Evolutionary conservation across 1,140 invertebrate species (phyloP), one percentile per base, ranked within the genome.

Genomic region (Bombyx mori): DNA sequence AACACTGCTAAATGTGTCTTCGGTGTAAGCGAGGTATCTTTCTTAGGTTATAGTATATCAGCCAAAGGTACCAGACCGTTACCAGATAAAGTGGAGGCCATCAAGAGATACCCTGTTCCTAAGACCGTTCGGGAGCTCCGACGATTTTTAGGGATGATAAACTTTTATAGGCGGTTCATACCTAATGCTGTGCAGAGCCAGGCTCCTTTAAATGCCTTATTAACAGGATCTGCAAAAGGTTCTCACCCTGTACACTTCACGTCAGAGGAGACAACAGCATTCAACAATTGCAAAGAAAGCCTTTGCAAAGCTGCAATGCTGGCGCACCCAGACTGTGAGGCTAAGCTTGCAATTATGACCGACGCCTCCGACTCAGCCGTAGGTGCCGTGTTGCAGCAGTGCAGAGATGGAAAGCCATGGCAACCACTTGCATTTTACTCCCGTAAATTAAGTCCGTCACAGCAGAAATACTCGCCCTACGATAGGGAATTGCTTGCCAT

Each of bases 1-100:
- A 79, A 82, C 56, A 46, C 62, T 0, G 49, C 44, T 1, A 81
- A 82, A 58, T 79, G 69, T 48, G 56, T 63, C 8, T 78, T 82
- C 47, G 75, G 71, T 9, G 54, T 54, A 7, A 42, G 62, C 1
- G 63, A 69, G 18, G 60, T 82, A 6, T 52, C 44, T 2, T 82
- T 79, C 52, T 60, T 81, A 10, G 79, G 80, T 7, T 70, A 80
- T 44, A 9, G 43, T 0, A 57, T 79, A 12, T 62, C 61, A n/a
- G 55, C 49, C 26, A 54, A 59, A 10, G 61, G 74, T 22, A 71
- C 76, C 12, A 56, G 54, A 46, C 65, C 71, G 8, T 51, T 67
- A 4, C 52, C 68, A 22, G 55, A 65, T 0, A 72, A 73, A 42
- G 54, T 75, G 22, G 53, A 63, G 35, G 63, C 62, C 42, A 71